Base-by-base conservation (phyloP, 2,113 vertebrate genomes). In the Lagenorhynchus albirostris region DNA sequence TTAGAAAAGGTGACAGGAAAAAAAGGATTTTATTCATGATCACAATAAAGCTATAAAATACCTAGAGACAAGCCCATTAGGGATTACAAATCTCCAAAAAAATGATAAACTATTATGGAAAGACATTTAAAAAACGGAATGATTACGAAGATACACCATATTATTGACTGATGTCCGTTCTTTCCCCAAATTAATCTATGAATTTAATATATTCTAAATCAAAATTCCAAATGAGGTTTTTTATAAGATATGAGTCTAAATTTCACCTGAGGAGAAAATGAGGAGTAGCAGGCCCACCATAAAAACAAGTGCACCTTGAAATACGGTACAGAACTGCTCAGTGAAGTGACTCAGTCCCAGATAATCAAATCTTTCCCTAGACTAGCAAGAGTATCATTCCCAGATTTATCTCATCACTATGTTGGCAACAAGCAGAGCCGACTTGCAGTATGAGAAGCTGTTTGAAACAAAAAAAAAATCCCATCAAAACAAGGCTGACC, bases 401-500 rank as follows among this genome's bases (percentile, higher is more conserved):
- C 80, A 94, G 89, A 92, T 73, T 62, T 60, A 62, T 70, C 62
- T 89, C 83, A 55, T 71, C 60, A 68, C 79, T 67, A 3, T 12
- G 76, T 58, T 15, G 62, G 47, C 23, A 96, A 70, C 13, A 18
- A 70, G 26, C 4, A 50, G 67, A 76, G 29, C 21, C 77, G 73
- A 90, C 18, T 89, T 38, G 1, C 1, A 97, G 33, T n/a, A 41
- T 63, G 74, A 36, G 67, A 87, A 97, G 93, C 92, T 60, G 25
- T 95, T 93, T 18, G 63, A 89, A 80, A 76, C 38, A 97, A 89
- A 50, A 50, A 50, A 98, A 96, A 90, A 98, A 96, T 41, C 67
- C 38, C 93, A 68, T 58, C 15, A 17, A 97, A 84, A 94, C 62
- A 25, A 97, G 76, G 90, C 76, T 44, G 88, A 23, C 60, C 70